Evolutionary conservation across 2,797 vertebrate genomes (phyloP).

Genomic region (Squalus acanthias): DNA sequence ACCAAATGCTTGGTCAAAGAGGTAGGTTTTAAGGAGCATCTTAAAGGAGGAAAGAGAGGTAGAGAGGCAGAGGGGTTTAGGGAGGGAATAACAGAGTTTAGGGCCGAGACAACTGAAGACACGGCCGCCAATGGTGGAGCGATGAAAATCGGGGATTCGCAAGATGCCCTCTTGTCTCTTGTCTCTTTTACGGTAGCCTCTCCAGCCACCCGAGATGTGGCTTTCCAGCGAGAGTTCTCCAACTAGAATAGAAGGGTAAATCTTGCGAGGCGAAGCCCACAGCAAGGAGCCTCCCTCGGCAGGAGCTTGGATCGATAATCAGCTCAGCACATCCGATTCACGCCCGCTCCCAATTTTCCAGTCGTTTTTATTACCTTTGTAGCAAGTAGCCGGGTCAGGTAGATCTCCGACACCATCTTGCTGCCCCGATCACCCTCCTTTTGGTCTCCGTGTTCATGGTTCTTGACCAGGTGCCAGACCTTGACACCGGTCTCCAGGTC

Average conservation of each 20-base stretch:
- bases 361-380: conserved; percentile 73
- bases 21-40: neutral
- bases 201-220: too few relatives aligned
- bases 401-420: conserved; percentile 99
- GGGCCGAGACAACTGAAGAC: neutral
- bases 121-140: neutral
- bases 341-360: neutral
- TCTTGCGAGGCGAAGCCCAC: neutral
- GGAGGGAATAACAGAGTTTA: neutral
- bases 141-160: neutral
- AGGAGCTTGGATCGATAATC: neutral
- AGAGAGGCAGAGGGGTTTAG: neutral
- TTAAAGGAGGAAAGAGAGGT: neutral
- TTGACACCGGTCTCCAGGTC: conserved; percentile 94
- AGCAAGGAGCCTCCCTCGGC: too few relatives aligned
- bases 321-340: neutral
- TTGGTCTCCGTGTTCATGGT: conserved; percentile 95
- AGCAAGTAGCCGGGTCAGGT: conserved; percentile 86
- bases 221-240: neutral
- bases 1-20: too few relatives aligned
- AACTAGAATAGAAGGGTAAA: neutral
- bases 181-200: neutral
- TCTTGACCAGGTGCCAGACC: conserved; percentile 96
- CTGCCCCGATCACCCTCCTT: conserved; percentile 94
- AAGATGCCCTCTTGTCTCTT: too few relatives aligned